Percentiles rank a stretch among this genome's conserved stretches.
Evolutionary conservation across 2,888 invertebrate genomes (phyloP).

Genomic region (Papilio protenor): DNA sequence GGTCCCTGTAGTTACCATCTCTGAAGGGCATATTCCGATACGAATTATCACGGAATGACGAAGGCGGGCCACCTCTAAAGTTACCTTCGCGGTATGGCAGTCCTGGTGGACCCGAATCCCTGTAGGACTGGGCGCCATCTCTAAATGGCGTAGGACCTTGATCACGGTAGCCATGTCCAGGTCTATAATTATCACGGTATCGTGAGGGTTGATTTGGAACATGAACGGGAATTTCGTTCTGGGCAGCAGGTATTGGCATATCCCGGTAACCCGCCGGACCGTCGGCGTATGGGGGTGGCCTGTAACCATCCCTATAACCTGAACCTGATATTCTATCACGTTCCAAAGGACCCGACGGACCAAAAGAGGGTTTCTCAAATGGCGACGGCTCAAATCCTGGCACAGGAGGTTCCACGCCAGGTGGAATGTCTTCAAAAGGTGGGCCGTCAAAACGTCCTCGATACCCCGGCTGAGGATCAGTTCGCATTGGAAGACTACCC

Average conservation of each 20-base stretch:
- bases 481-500: constrained; percentile 61
- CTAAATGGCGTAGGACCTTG: constrained; percentile 65
- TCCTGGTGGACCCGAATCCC: constrained; percentile 64
- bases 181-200: constrained; percentile 75
- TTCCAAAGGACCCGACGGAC: constrained; percentile 66
- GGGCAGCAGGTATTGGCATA: constrained; percentile 63
- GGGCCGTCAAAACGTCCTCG: constrained; percentile 75
- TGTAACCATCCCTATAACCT: constrained; percentile 72
- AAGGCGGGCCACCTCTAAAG: constrained; percentile 67
- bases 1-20: constrained; percentile 72
- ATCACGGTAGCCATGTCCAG: constrained; percentile 69
- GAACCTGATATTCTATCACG: constrained; percentile 72
- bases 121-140: constrained; percentile 61
- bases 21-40: constrained; percentile 72
- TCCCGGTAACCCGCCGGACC: constrained; percentile 66
- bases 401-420: constrained; percentile 86
- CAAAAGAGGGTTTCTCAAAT: constrained; percentile 79
- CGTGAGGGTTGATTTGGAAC: constrained; percentile 68
- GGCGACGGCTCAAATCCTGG: constrained; percentile 86
- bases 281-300: constrained; percentile 68
- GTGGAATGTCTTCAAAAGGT: constrained; percentile 84
- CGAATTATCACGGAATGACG: constrained; percentile 68
- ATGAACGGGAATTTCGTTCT: constrained; percentile 75
- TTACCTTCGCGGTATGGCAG: constrained; percentile 67
- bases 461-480: constrained; percentile 71